Percentiles rank a stretch among this genome's conserved stretches.
These are phyloP conservation scores for Oreochromis mossambicus DNA, from an alignment of 2,797 vertebrate genomes.

Conservation along the genomic window DNA sequence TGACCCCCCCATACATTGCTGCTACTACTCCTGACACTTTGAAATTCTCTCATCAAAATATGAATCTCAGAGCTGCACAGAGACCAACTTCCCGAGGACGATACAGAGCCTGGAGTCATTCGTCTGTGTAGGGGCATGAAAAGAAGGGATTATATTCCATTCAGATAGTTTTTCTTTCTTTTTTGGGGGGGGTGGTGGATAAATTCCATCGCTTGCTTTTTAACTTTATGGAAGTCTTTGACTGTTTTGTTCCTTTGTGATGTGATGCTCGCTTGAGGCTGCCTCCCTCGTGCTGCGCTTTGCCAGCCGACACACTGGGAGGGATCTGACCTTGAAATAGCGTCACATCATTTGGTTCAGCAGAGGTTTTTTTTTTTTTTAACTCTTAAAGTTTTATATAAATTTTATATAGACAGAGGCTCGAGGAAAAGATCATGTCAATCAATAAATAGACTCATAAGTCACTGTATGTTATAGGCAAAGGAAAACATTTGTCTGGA, in stretches of 20 bases:
- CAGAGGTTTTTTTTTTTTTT: neutral
- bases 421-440: rapidly evolving
- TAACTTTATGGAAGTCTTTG: conserved; percentile 59
- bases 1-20: no score
- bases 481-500: neutral
- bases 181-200: neutral
- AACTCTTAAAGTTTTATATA: neutral
- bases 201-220: conserved; percentile 51
- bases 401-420: neutral
- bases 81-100: conserved; percentile 39
- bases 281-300: conserved; percentile 26
- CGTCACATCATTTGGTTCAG: neutral
- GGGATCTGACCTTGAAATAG: conserved; percentile 53
- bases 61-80: conserved; percentile 55
- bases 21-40: conserved; percentile 55
- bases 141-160: conserved; percentile 66
- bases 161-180: conserved; percentile 21
- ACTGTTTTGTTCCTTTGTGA: conserved; percentile 61
- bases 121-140: conserved; percentile 57
- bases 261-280: conserved; percentile 46
- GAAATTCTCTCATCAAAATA: conserved; percentile 61
- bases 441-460: neutral
- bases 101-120: conserved; percentile 47
- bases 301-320: conserved; percentile 17
- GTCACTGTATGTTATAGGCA: neutral